Evolutionary conservation across 2,113 vertebrate genomes (phyloP).

Genomic region (Xiphorhynchus elegans): DNA sequence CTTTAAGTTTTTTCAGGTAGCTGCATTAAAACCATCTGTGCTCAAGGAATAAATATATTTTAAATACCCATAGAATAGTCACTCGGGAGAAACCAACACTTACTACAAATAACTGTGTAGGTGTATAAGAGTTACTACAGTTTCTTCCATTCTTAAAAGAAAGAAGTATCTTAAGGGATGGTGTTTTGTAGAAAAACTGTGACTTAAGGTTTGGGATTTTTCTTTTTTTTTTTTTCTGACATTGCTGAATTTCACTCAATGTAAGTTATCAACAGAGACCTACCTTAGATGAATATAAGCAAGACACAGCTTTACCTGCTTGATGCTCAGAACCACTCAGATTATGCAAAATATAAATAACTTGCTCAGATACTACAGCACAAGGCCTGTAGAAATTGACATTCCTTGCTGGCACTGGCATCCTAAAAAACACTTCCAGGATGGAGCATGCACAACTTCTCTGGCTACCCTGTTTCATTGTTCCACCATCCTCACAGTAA

Average conservation of each 20-base stretch:
- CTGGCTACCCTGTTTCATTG: not conserved
- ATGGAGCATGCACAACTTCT: not conserved
- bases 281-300: not conserved
- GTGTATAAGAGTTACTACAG: not conserved
- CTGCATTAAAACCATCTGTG: not conserved
- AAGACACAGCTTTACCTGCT: not conserved
- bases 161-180: not conserved
- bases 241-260: not conserved
- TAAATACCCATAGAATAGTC: not conserved
- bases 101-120: not conserved
- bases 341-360: not conserved
- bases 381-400: accelerated
- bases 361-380: not conserved
- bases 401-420: accelerated
- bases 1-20: not conserved
- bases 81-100: not conserved
- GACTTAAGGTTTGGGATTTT: not conserved
- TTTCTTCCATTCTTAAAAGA: not conserved
- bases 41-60: not conserved
- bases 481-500: not conserved
- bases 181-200: not conserved
- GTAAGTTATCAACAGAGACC: accelerated
- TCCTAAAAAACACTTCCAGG: not conserved
- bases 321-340: not conserved
- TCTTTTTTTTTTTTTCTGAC: not conserved